Evolutionary conservation across 2,888 invertebrate genomes (phyloP).

Genomic region (Dryobotodes eremita): DNA sequence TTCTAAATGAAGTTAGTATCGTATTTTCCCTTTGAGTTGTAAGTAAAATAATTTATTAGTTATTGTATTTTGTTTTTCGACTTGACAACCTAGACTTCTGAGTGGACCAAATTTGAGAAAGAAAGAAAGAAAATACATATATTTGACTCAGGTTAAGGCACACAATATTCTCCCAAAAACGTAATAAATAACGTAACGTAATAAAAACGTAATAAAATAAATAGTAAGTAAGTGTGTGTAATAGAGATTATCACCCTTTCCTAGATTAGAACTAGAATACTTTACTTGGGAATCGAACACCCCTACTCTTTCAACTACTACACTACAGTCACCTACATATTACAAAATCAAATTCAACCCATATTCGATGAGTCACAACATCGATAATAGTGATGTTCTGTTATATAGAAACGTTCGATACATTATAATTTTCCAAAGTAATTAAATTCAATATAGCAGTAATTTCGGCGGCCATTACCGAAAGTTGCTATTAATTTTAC

Average conservation of each 20-base stretch:
- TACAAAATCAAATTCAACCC: conserved; percentile 12
- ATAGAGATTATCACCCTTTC: no score
- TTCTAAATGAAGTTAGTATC: background rate
- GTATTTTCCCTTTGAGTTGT: background rate
- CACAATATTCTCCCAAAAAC: no score
- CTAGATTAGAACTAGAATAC: background rate
- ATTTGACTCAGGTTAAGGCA: no score
- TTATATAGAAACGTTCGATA: conserved; percentile 50
- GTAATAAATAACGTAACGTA: no score
- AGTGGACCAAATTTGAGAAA: background rate
- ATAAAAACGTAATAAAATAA: no score
- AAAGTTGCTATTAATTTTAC: conserved; percentile 55
- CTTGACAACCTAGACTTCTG: background rate
- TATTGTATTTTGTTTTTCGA: background rate
- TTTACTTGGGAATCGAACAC: background rate
- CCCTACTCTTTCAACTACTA: background rate
- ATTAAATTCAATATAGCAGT: conserved; percentile 74
- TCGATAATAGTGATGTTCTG: conserved; percentile 38
- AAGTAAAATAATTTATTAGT: background rate
- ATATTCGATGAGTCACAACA: conserved; percentile 13
- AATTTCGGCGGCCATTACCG: conserved; percentile 63
- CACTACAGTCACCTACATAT: background rate
- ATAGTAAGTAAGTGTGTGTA: no score
- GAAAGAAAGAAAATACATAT: no score
- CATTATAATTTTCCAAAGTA: conserved; percentile 62